These are phyloP conservation scores for Galerucella pusilla DNA, from an alignment of 2,888 invertebrate genomes.

Conservation along the genomic window DNA sequence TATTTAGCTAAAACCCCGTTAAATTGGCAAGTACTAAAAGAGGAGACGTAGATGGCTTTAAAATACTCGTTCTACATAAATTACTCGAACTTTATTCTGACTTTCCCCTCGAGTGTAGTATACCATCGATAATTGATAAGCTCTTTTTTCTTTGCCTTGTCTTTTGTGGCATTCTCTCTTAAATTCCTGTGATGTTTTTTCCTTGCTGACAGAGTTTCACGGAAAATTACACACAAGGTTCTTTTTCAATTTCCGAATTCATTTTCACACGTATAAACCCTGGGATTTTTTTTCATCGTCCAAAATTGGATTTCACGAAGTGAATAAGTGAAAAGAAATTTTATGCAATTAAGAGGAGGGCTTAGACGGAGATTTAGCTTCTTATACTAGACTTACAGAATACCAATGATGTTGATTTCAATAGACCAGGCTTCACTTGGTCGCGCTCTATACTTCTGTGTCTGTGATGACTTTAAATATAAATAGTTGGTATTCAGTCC, in stretches of 20 bases:
- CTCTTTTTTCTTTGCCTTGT: conserved; percentile 2
- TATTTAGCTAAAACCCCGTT: neutral
- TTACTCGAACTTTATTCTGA: neutral
- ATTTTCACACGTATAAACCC: conserved; percentile 29
- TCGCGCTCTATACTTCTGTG: too few relatives aligned
- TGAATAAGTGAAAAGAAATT: conserved; percentile 22
- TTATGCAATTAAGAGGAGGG: conserved; percentile 20
- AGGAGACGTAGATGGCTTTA: neutral
- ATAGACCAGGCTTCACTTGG: neutral
- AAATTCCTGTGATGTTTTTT: conserved; percentile 19
- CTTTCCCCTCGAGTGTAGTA: neutral
- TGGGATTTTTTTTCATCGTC: conserved; percentile 19
- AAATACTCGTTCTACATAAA: conserved; percentile 5
- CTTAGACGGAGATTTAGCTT: neutral
- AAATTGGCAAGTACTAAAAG: neutral
- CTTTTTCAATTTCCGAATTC: conserved; percentile 35
- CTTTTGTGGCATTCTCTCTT: conserved; percentile 9
- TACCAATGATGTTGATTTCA: too few relatives aligned
- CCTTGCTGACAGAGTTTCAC: conserved; percentile 28
- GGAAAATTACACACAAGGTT: conserved; percentile 35
- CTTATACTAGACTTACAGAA: too few relatives aligned
- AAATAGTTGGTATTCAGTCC: too few relatives aligned
- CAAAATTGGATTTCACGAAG: conserved; percentile 24
- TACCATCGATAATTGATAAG: conserved; percentile 16
- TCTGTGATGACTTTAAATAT: too few relatives aligned